A percentile compares a stretch with the other conserved stretches of the same genome.
phyloP scores from a whole-genome alignment of 2,888 invertebrate genomes.

The Timema podura region DNA sequence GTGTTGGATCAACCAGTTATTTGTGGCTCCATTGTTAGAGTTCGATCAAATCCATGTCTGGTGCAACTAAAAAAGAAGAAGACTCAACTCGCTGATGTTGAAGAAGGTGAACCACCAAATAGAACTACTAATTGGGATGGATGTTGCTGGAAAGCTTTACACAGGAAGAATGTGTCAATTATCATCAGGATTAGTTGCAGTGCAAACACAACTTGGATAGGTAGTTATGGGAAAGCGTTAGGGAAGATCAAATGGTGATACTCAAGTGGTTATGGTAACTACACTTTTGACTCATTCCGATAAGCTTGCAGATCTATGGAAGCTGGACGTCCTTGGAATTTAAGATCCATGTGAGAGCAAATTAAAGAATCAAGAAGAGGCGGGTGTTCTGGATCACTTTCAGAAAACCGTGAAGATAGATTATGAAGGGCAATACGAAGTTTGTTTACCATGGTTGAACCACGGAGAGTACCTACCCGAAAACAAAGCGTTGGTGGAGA shows the following conservation, averaged over 20 bases:
- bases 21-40: slow-evolving; percentile 1
- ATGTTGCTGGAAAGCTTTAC: neutral
- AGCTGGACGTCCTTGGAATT: neutral
- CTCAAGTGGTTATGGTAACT: neutral
- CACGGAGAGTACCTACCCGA: neutral
- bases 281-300: neutral
- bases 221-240: neutral
- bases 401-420: neutral
- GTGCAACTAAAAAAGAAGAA: neutral
- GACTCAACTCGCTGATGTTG: neutral
- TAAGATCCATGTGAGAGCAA: neutral
- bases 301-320: slow-evolving; percentile 1
- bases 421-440: neutral
- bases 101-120: neutral
- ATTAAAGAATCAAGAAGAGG: neutral
- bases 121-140: neutral
- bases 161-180: neutral
- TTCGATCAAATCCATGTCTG: neutral
- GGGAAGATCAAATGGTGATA: neutral
- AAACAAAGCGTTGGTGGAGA: slow-evolving; percentile 1
- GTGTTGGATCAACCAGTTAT: neutral
- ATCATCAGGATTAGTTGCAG: neutral
- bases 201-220: neutral
- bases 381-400: neutral
- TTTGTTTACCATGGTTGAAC: neutral